phyloP scores from a whole-genome alignment of 2,113 vertebrate genomes.

The Nanorana parkeri region DNA sequence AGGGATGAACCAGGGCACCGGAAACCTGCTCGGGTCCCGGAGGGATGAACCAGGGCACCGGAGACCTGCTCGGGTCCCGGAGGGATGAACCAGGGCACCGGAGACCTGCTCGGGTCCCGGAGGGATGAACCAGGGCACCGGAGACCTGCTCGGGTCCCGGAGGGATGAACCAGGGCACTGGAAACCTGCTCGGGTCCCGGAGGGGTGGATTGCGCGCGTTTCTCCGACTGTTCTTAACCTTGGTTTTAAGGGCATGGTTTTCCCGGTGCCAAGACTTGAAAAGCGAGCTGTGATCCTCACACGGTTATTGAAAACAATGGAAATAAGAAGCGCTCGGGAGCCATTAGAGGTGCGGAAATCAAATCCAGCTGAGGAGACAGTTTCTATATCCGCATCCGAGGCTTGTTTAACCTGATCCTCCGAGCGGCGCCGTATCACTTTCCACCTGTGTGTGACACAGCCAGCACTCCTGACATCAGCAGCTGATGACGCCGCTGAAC shows the following conservation, averaged over 20 bases:
- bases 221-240: conserved; percentile 26
- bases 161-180: too few relatives aligned
- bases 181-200: too few relatives aligned
- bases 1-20: too few relatives aligned
- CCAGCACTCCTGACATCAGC: neutral
- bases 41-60: too few relatives aligned
- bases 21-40: too few relatives aligned
- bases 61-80: too few relatives aligned
- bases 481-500: neutral
- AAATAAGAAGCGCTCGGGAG: conserved; percentile 2
- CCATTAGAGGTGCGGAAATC: conserved; percentile 47
- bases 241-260: conserved; percentile 6
- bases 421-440: conserved; percentile 22
- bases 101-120: too few relatives aligned
- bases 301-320: conserved; percentile 17
- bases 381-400: conserved; percentile 39
- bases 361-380: conserved; percentile 41
- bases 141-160: too few relatives aligned
- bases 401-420: conserved; percentile 45
- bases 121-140: too few relatives aligned
- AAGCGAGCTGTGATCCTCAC: conserved; percentile 14
- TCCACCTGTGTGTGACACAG: conserved; percentile 31
- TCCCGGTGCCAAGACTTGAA: conserved; percentile 5
- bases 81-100: too few relatives aligned
- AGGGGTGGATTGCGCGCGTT: too few relatives aligned